Base-by-base conservation (phyloP, 2,888 invertebrate genomes). In the Drosophila eohydei region DNA sequence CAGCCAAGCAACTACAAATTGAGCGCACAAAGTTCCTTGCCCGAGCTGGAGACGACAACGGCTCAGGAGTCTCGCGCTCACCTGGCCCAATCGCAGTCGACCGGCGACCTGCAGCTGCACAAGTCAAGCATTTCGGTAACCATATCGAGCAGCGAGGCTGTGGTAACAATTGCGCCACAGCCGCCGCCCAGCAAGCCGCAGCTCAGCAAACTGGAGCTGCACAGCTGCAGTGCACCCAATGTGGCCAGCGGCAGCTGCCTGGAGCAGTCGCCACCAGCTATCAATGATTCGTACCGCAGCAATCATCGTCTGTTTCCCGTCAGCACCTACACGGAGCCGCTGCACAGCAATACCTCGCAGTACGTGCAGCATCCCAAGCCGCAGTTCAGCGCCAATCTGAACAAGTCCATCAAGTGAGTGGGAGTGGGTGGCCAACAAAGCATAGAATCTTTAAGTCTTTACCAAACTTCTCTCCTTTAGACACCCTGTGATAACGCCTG, bases 271-370 rank as follows among this genome's bases (percentile, higher is more conserved):
- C 61, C 74, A 0, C 59, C 72, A 0, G 6, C n/a, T 14, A 7
- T 5, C 65, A 68, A 40, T 16, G 76, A 83, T 52, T 83, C 93
- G 71, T 91, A 93, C 90, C 92, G 94, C 89, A 92, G 92, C 86
- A 93, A 93, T 88, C 92, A 93, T 81, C 91, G 96, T 74, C 93
- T 96, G 67, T 96, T 96, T 91, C 95, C 96, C 5, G 94, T 96
- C 54, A 95, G 95, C 90, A 96, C 96, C 12, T 95, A 95, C 90
- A 95, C 95, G 0, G 95, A 95, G 70, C 94, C 93, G 62, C 89
- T 92, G 65, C 92, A 91, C 69, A 92, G 90, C 78, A 92, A 91
- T 77, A 91, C 92, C 75, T 91, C 83, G 79, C 90, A 91, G 71
- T 90, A 89, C 62, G 92, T 91, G 64, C 90, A 91, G 57, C 91